Percentiles rank a stretch among this genome's conserved stretches.
Conservation (phyloP, 2,113 vertebrate genomes). For the Gila orcuttii region DNA sequence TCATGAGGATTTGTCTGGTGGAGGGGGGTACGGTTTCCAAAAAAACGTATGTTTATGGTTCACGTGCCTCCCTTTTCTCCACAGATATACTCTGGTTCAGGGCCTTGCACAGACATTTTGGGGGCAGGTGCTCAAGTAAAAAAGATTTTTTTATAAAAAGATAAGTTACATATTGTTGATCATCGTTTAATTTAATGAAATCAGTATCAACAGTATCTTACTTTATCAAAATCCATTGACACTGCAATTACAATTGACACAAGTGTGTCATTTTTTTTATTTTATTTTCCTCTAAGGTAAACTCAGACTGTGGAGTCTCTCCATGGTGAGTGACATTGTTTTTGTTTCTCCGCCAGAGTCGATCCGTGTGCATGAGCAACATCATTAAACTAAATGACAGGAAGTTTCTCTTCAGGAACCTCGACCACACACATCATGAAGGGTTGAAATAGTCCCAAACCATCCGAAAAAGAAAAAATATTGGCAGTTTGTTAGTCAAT, state of each 20-base stretch:
- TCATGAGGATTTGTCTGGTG: conserved; percentile 46
- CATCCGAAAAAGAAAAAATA: background rate
- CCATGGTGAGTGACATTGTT: background rate
- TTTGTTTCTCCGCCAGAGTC: conserved; percentile 13
- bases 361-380: conserved; percentile 68
- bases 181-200: no score
- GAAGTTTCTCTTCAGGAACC: conserved; percentile 68
- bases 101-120: no score
- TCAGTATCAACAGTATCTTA: no score
- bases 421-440: conserved; percentile 15
- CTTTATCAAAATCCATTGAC: no score
- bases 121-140: no score
- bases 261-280: background rate
- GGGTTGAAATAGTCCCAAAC: background rate
- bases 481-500: no score
- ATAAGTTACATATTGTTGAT: no score
- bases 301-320: background rate
- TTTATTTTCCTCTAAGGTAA: background rate
- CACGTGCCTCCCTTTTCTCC: conserved; percentile 17
- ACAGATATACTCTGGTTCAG: background rate
- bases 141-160: no score
- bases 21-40: conserved; percentile 25
- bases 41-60: conserved; percentile 50
- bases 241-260: no score
- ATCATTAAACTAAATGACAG: conserved; percentile 92